Conservation (phyloP, 1,140 invertebrate species). For the Eurosta solidaginis region DNA sequence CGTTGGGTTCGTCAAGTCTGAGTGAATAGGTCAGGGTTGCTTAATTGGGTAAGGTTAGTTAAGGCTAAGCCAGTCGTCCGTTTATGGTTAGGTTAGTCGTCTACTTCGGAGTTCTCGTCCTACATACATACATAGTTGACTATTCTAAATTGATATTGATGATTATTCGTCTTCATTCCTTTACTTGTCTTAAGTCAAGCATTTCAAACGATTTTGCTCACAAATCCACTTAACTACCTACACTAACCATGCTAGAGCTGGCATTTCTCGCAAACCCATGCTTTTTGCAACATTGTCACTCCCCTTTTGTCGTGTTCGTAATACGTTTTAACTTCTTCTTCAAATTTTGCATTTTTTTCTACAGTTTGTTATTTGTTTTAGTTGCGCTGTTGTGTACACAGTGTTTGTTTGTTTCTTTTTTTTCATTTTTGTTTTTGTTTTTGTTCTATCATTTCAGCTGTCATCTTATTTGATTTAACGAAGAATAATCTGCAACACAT, state of each 20-base stretch:
- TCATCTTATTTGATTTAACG: not conserved
- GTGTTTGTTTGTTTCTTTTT: too few species aligned
- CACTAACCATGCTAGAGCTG: not conserved
- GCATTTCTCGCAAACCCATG: not conserved
- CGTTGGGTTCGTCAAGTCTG: too few species aligned
- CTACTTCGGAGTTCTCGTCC: too few species aligned
- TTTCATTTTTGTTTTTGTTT: not conserved
- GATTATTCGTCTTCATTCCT: not conserved
- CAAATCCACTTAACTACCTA: not conserved
- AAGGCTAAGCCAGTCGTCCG: too few species aligned
- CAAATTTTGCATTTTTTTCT: too few species aligned
- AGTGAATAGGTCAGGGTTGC: too few species aligned
- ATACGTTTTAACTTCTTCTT: not conserved
- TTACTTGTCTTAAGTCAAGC: not conserved
- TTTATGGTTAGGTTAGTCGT: too few species aligned
- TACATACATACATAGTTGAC: not conserved
- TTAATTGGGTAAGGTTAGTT: too few species aligned
- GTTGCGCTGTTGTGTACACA: not conserved
- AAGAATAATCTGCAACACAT: not conserved
- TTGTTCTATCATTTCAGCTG: not conserved
- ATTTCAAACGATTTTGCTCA: not conserved
- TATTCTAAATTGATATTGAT: constrained; percentile 20
- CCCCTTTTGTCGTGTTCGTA: too few species aligned
- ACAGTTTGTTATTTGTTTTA: not conserved
- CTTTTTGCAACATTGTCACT: not conserved